Percentiles rank a stretch among this genome's conserved stretches.
These are phyloP conservation scores for Ernsta delagoae DNA, from an alignment of 2,888 invertebrate species.

Conservation along the genomic window DNA sequence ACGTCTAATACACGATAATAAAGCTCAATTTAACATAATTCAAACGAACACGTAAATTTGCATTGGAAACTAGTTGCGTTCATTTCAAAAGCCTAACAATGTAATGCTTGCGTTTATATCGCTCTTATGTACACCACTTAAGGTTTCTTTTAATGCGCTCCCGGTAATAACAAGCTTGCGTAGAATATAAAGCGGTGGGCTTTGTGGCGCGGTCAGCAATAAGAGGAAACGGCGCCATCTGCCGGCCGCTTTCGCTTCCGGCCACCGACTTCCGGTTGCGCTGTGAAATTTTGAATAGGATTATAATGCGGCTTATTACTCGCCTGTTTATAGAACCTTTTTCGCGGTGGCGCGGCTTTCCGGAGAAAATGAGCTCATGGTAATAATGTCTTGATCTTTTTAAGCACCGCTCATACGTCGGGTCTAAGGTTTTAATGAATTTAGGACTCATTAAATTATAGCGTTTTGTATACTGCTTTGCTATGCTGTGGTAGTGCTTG, in stretches of 20 bases:
- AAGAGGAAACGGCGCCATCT: conserved; percentile 79
- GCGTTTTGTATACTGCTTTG: not conserved
- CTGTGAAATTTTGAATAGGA: conserved; percentile 72
- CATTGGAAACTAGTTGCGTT: conserved; percentile 72
- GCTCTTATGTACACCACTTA: conserved; percentile 44
- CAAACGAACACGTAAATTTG: conserved; percentile 53
- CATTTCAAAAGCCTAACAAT: conserved; percentile 61
- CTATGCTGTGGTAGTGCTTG: not conserved
- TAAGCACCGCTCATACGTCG: conserved; percentile 8
- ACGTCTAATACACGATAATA: conserved; percentile 49
- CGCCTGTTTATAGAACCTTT: conserved; percentile 46
- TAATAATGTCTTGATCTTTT: conserved; percentile 32
- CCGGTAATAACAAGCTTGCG: conserved; percentile 41
- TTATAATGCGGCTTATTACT: conserved; percentile 70
- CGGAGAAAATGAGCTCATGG: conserved; percentile 31
- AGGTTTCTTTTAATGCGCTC: conserved; percentile 44
- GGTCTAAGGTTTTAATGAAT: conserved; percentile 26
- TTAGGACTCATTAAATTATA: conserved; percentile 21
- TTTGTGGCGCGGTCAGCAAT: conserved; percentile 78
- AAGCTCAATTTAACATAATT: conserved; percentile 50
- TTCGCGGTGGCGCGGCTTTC: conserved; percentile 27
- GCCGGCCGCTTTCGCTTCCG: conserved; percentile 66
- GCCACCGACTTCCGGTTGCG: conserved; percentile 65
- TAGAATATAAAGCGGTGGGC: conserved; percentile 62
- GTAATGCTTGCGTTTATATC: conserved; percentile 40